phyloP scores from a whole-genome alignment of 2,113 vertebrate species.

The Physeter macrocephalus region DNA sequence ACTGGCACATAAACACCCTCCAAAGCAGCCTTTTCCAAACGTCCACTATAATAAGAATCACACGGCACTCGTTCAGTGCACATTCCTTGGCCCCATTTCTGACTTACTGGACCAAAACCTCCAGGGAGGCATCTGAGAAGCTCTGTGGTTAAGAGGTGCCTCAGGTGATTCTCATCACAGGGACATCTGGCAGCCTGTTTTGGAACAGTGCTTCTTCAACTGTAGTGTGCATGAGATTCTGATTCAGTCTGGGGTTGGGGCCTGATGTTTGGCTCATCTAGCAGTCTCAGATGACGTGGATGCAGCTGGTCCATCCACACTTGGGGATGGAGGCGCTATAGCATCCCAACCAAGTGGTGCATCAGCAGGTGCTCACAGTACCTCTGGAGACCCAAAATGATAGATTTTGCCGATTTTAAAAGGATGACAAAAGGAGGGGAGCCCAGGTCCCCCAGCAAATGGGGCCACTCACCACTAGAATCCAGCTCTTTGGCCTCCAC shows the following conservation, averaged over 20 bases:
- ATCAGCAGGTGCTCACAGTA: not conserved
- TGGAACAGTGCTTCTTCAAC: not conserved
- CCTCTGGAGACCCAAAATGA: not conserved
- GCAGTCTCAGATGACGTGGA: not conserved
- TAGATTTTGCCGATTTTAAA: not conserved
- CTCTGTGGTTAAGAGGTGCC: not conserved
- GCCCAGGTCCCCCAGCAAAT: not conserved
- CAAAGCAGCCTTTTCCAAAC: not conserved
- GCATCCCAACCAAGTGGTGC: not conserved
- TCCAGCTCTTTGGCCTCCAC: slow-evolving; percentile 89
- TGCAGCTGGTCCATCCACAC: not conserved
- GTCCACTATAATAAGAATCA: not conserved
- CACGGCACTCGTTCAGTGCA: fast-evolving
- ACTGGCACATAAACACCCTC: not conserved
- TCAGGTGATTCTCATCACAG: not conserved
- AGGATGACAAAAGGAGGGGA: not conserved
- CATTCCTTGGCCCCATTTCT: not conserved
- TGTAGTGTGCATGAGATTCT: not conserved
- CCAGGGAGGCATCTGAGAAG: not conserved
- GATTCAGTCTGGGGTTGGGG: not conserved
- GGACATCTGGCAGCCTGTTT: not conserved
- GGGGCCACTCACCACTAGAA: slow-evolving; percentile 71
- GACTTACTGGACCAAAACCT: not conserved
- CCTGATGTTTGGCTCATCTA: not conserved
- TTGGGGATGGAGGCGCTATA: not conserved